Evolutionary conservation across 2,888 invertebrate genomes (phyloP).

Genomic region (Apodemia hepburni): DNA sequence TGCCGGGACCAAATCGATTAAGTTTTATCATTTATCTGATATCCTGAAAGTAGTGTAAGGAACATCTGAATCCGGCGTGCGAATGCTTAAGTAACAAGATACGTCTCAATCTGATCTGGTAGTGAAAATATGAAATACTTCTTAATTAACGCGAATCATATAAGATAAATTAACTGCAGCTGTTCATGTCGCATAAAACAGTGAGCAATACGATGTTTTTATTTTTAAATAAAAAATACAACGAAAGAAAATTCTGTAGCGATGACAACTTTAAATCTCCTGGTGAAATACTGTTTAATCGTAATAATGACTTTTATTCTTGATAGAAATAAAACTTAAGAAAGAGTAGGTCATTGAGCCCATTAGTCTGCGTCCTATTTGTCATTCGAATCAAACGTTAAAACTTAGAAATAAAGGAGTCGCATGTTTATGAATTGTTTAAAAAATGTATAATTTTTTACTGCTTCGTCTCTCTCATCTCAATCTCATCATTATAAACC

Average conservation of each 20-base stretch:
- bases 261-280: conserved; percentile 41
- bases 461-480: too few relatives aligned
- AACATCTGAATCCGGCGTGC: too few relatives aligned
- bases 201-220: conserved; percentile 3
- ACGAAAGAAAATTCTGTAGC: background rate
- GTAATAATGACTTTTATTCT: conserved; percentile 40
- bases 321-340: conserved; percentile 35
- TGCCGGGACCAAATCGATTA: too few relatives aligned
- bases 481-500: too few relatives aligned
- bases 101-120: too few relatives aligned
- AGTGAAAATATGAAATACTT: too few relatives aligned
- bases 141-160: background rate
- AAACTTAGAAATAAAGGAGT: conserved; percentile 39
- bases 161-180: background rate
- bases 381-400: conserved; percentile 40
- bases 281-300: conserved; percentile 40
- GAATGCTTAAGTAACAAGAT: too few relatives aligned
- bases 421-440: background rate
- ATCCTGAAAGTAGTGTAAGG: too few relatives aligned
- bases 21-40: too few relatives aligned
- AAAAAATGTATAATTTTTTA: too few relatives aligned
- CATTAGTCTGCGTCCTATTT: conserved; percentile 48
- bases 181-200: background rate
- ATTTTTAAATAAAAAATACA: conserved; percentile 1
- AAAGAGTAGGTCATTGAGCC: conserved; percentile 47